These are phyloP conservation scores for Catostylus mosaicus DNA, from an alignment of 30 jellyfish, hydroid and myxozoan species.

Conservation along the genomic window DNA sequence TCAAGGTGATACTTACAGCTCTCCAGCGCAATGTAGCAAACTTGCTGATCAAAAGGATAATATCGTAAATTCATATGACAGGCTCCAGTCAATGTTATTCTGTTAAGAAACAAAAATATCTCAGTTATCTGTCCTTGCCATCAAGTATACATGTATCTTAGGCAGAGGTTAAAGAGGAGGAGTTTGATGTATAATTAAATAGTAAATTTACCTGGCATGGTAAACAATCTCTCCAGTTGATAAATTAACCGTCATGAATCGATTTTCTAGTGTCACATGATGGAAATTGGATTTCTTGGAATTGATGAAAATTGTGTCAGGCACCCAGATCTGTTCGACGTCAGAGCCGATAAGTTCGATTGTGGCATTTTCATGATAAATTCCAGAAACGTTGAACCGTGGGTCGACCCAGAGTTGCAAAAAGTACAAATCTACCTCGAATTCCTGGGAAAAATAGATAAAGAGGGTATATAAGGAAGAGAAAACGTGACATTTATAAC, in stretches of 20 bases:
- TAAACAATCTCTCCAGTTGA: conserved; percentile 79
- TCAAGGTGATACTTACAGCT: conserved; percentile 82
- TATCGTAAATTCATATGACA: conserved; percentile 73
- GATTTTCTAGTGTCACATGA: conserved; percentile 88
- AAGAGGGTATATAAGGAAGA: too few species aligned
- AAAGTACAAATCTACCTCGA: conserved; percentile 85
- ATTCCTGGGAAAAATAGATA: conserved; percentile 65
- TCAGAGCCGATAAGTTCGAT: conserved; percentile 86
- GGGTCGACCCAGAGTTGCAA: conserved; percentile 96
- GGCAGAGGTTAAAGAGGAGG: too few species aligned
- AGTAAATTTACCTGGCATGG: conserved; percentile 83
- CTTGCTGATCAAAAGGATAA: conserved; percentile 78
- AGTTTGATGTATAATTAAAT: too few species aligned
- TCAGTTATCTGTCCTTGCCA: too few species aligned
- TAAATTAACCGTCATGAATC: conserved; percentile 81
- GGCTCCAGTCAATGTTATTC: conserved; percentile 76
- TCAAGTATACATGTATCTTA: too few species aligned
- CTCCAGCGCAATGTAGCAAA: conserved; percentile 93
- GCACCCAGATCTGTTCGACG: conserved; percentile 92
- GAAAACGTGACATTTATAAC: too few species aligned
- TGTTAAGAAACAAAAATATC: conserved; percentile 11
- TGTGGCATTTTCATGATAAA: conserved; percentile 58
- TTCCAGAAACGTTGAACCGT: conserved; percentile 67
- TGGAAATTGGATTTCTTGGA: conserved; percentile 88
- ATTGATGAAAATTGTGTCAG: conserved; percentile 95